These are phyloP conservation scores for Nothoprocta perdicaria DNA, from an alignment of 2,113 vertebrate species.

Conservation along the genomic window DNA sequence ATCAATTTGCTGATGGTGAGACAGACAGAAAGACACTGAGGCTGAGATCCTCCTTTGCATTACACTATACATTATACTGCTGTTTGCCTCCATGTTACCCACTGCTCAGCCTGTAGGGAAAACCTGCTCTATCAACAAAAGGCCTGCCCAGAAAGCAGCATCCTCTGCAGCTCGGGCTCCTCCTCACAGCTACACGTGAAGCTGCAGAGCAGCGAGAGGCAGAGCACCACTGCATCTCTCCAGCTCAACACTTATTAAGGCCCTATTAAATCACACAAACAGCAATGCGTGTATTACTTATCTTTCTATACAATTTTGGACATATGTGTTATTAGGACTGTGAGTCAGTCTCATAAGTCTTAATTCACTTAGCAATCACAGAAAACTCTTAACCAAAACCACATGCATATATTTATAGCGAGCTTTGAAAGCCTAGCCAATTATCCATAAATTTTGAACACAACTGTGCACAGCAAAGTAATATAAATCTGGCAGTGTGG, in stretches of 20 bases:
- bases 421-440: constrained; percentile 9
- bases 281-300: background rate
- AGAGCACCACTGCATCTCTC: background rate
- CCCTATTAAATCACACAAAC: background rate
- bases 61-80: background rate
- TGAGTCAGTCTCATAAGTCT: background rate
- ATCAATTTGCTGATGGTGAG: background rate
- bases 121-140: background rate
- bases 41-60: background rate
- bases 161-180: background rate
- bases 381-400: background rate
- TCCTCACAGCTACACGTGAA: background rate
- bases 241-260: background rate
- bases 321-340: background rate
- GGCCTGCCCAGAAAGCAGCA: background rate
- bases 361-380: background rate
- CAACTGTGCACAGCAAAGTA: background rate
- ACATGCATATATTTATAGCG: background rate
- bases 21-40: background rate
- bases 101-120: background rate
- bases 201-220: background rate
- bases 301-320: background rate
- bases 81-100: background rate
- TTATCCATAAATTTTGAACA: constrained; percentile 8
- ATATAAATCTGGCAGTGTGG: background rate